Evolutionary conservation across 2,113 vertebrate genomes (phyloP).

Genomic region (Centropus bengalensis): DNA sequence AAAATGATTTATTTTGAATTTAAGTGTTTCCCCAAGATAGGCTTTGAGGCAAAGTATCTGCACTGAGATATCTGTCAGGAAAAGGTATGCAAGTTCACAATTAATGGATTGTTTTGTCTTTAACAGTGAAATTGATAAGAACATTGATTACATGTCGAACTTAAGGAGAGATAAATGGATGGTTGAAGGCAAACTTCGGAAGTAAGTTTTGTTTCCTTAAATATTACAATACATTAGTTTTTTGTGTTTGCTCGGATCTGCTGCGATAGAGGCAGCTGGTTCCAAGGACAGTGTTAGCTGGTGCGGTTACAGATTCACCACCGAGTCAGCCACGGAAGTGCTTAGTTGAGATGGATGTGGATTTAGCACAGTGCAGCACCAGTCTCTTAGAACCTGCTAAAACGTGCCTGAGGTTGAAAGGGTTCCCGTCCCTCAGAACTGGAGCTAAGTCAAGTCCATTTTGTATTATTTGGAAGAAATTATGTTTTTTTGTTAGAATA

Average conservation of each 20-base stretch:
- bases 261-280: background rate
- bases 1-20: background rate
- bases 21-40: background rate
- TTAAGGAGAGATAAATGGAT: slow-evolving; percentile 95
- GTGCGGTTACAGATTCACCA: background rate
- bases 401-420: slow-evolving; percentile 12
- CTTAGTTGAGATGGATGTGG: slow-evolving; percentile 15
- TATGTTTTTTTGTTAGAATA: background rate
- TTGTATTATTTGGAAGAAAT: slow-evolving; percentile 15
- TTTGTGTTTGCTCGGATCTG: background rate
- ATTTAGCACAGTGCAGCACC: slow-evolving; percentile 19
- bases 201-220: slow-evolving; percentile 84
- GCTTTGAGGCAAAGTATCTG: background rate
- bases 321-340: background rate
- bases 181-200: slow-evolving; percentile 93
- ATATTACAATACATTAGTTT: background rate
- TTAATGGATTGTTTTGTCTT: slow-evolving; percentile 64
- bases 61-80: background rate
- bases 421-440: background rate
- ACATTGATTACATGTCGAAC: slow-evolving; percentile 95
- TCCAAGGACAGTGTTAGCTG: background rate
- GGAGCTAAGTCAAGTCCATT: slow-evolving; percentile 2
- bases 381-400: background rate
- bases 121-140: slow-evolving; percentile 96
- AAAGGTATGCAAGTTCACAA: background rate